A percentile compares a stretch with the other conserved stretches of the same genome.
Evolutionary conservation across 2,797 vertebrate species (phyloP).

Genomic region (Intellagama lesueurii): DNA sequence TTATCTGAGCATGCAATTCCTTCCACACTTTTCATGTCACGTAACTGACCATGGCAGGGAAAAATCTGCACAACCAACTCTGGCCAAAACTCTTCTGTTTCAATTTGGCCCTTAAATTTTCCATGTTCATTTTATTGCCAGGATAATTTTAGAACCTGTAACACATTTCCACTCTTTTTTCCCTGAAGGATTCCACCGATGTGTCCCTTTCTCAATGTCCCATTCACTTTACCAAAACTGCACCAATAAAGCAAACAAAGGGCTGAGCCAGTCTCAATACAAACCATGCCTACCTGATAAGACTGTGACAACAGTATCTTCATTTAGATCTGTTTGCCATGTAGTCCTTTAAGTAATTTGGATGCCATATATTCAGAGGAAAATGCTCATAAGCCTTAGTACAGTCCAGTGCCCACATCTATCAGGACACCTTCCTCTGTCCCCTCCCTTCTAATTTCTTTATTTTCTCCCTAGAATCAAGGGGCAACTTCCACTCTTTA

Average conservation of each 20-base stretch:
- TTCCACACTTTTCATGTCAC: slow-evolving; percentile 47
- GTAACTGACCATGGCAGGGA: slow-evolving; percentile 52
- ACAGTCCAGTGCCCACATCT: too few relatives aligned
- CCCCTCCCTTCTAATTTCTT: neutral
- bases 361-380: neutral
- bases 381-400: neutral
- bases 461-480: neutral
- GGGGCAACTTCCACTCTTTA: neutral
- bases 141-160: slow-evolving; percentile 1
- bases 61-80: slow-evolving; percentile 27
- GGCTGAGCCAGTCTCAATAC: neutral
- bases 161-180: slow-evolving; percentile 31
- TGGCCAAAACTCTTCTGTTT: slow-evolving; percentile 47
- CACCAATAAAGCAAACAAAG: neutral
- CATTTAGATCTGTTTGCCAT: neutral
- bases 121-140: neutral
- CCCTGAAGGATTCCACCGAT: neutral
- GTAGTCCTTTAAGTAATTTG: neutral
- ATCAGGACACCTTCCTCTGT: neutral
- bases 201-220: neutral
- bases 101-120: slow-evolving; percentile 30
- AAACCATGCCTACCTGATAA: neutral
- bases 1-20: slow-evolving; percentile 49
- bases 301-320: neutral
- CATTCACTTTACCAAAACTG: neutral